These are phyloP conservation scores for Acanthurus leucopareius DNA, from an alignment of 2,797 vertebrate species.

Conservation along the genomic window DNA sequence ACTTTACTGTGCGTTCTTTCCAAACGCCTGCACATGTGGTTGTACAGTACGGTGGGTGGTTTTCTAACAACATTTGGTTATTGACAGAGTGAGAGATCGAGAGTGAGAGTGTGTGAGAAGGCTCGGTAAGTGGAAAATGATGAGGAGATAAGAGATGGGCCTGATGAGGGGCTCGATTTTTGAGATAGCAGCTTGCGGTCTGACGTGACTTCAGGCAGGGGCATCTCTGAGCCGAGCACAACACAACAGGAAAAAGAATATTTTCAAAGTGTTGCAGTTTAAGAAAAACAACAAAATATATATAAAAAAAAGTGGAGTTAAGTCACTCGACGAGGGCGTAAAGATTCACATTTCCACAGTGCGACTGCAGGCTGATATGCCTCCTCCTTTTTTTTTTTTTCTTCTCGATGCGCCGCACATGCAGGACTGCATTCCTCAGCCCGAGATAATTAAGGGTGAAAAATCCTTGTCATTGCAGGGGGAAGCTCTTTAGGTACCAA, in stretches of 20 bases:
- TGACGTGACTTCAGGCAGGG: constrained; percentile 37
- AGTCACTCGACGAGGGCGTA: constrained; percentile 3
- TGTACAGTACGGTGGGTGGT: constrained; percentile 30
- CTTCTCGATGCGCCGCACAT: constrained; percentile 25
- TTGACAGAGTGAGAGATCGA: constrained; percentile 22
- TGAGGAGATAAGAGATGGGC: constrained; percentile 70
- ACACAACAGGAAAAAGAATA: constrained; percentile 29
- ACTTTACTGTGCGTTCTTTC: neutral
- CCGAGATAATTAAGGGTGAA: constrained; percentile 80
- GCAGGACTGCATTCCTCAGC: constrained; percentile 63
- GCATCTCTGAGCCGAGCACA: constrained; percentile 11
- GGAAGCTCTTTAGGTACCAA: constrained; percentile 84
- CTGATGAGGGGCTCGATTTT: constrained; percentile 56
- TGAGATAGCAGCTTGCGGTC: constrained; percentile 62
- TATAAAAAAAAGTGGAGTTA: constrained; percentile 31
- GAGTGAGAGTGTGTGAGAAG: constrained; percentile 45
- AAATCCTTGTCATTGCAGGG: constrained; percentile 82
- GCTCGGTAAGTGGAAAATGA: constrained; percentile 74
- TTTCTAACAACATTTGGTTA: constrained; percentile 56
- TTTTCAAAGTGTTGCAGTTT: constrained; percentile 3
- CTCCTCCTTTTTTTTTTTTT: constrained; percentile 6
- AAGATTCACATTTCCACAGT: constrained; percentile 49
- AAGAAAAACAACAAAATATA: too few species aligned
- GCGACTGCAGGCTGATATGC: constrained; percentile 34
- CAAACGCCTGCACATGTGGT: constrained; percentile 28